Evolutionary conservation across 1,140 invertebrate genomes (phyloP), one percentile per base, ranked within the genome.

Genomic region (Sycobia sp.): DNA sequence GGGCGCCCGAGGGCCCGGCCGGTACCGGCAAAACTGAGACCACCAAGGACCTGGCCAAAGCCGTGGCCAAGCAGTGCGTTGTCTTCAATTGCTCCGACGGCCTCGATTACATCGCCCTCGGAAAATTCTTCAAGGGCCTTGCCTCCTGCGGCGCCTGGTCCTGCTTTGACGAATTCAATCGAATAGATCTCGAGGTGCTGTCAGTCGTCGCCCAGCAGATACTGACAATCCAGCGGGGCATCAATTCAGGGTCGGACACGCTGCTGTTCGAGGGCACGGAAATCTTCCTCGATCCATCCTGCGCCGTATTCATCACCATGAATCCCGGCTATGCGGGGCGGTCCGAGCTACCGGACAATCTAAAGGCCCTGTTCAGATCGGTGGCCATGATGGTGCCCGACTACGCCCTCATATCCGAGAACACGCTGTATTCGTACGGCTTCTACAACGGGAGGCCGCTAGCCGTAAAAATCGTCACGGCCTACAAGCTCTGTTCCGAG

Each of bases 371-470:
- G 10, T 97, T 98, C 85, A 86, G 96, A 66, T 93, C 95, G 0
- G 94, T 98, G 10, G 94, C 95, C 10, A 98, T 98, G 96, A 97
- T 97, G 95, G 94, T 97, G 18, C 96, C 96, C 0, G 95, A 98
- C 82, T 97, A 97, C 78, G 93, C 93, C 9, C 76, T 97, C 10
- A 98, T 98, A 74, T 93, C 95, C 0, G 95, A 98, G 82, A 97
- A 96, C 60, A 91, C 92, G 22, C 77, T 98, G 2, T 97, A 96
- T 71, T 96, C 95, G 0, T 94, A 88, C 76, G 96, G 96, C 11
- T 98, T 97, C 77, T 85, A 95, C n/a, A 90, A 90, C 64, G 94
- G 95, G 0, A 88, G 94, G 67, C 89, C 93, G 1, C 77, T 97
- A 29, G 91, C 95, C 0, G 86, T 96, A 0, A 98, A 98, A 84